Evolutionary conservation across 2,113 vertebrate species (phyloP).

Genomic region (Phrynosoma blainvillii): DNA sequence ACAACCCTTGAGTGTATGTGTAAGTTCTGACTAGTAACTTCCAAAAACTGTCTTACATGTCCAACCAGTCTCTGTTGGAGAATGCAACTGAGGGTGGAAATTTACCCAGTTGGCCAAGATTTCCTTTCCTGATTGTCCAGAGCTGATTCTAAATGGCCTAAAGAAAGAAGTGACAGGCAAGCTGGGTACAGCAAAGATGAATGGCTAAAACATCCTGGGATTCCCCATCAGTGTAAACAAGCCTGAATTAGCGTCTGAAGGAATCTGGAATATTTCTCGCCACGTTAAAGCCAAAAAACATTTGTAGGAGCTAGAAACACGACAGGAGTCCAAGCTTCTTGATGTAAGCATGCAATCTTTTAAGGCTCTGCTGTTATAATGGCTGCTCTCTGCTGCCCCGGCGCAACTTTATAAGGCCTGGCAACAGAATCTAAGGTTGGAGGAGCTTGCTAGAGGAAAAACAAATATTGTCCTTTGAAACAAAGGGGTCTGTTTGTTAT

Average conservation of each 20-base stretch:
- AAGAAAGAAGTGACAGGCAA: neutral
- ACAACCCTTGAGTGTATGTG: too few relatives aligned
- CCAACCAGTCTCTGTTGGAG: too few relatives aligned
- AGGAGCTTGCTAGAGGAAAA: slow-evolving; percentile 7
- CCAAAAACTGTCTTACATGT: too few relatives aligned
- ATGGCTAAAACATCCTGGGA: neutral
- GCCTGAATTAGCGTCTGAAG: neutral
- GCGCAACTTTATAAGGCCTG: neutral
- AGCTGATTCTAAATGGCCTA: neutral
- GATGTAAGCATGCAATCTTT: too few relatives aligned
- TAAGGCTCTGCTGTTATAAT: neutral
- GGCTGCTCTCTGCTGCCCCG: neutral
- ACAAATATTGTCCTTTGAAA: slow-evolving; percentile 27
- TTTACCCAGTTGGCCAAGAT: neutral
- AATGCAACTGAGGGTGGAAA: too few relatives aligned
- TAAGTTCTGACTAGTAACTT: too few relatives aligned
- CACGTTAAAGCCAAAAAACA: neutral
- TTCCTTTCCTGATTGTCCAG: neutral
- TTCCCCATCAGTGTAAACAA: neutral
- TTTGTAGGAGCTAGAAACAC: neutral
- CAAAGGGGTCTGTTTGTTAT: slow-evolving; percentile 22
- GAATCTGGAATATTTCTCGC: neutral
- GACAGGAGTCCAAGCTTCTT: neutral
- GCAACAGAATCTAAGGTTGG: neutral
- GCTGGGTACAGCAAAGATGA: neutral